Base-by-base conservation (phyloP, 2,888 invertebrate genomes). In the Augiades crinisus region DNA sequence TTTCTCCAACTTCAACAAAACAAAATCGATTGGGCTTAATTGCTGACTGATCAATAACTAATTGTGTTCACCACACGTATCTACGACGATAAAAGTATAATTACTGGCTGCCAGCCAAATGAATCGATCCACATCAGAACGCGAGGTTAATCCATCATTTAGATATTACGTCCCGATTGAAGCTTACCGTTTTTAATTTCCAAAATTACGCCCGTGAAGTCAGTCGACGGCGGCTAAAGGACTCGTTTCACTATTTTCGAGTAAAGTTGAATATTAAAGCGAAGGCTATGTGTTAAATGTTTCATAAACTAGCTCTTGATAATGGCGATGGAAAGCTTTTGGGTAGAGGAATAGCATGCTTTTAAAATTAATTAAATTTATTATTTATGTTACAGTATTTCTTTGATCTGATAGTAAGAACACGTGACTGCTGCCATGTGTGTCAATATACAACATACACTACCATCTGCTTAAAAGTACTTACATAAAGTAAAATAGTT, bases 31-130 rank as follows among this genome's bases (percentile, higher is more conserved):
- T 84, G 81, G 73, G 72, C 81, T 85, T 89, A 88, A 88, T 89
- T 88, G 88, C 79, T 68, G 87, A 87, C 78, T 68, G 87, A 88
- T 89, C 89, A 89, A 89, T 88, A 89, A 87, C 86, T 89, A 88
- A 89, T 89, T 88, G 88, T 86, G 83, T 82, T 81, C 83, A 76
- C 84, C 82, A 81, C 87, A 85, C 87, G 83, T 87, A 83, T 75
- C 72, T 54, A 76, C 85, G 77, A 85, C 85, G 30, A 44, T 51
- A 51, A 85, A 88, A 86, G 81, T 74, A 89, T 89, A 89, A 89
- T 89, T 87, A 86, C 84, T 87, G 87, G 87, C 82, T 79, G 78
- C 80, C 84, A 76, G 86, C 87, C 86, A 87, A 88, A 88, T 85
- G 80, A 86, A 88, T 88, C 88, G 88, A 88, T 87, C 82, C 68